Evolutionary conservation across 1,140 invertebrate genomes (phyloP).

Genomic region (Zaprionus inermis): DNA sequence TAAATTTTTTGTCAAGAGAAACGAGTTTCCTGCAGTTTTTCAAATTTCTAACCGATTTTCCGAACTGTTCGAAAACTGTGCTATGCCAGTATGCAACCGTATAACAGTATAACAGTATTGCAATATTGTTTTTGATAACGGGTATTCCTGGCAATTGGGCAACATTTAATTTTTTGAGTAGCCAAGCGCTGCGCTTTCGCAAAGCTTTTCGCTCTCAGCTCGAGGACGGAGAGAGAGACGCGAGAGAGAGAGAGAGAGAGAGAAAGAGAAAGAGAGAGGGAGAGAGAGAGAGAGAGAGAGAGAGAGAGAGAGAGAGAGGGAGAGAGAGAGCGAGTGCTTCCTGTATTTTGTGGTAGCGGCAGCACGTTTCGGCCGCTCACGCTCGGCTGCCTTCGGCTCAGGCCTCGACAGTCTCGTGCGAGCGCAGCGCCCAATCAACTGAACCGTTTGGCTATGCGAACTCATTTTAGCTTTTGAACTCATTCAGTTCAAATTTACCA

Average conservation of each 20-base stretch:
- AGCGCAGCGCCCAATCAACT: constrained; percentile 43
- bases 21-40: neutral
- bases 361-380: constrained; percentile 40
- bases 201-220: constrained; percentile 9
- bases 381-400: constrained; percentile 26
- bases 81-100: constrained; percentile 30
- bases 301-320: no score
- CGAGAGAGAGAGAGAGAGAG: no score
- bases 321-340: no score
- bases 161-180: constrained; percentile 8
- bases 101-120: constrained; percentile 24
- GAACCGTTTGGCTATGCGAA: constrained; percentile 71
- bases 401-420: constrained; percentile 23
- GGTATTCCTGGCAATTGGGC: constrained; percentile 37
- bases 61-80: constrained; percentile 38
- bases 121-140: constrained; percentile 34
- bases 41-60: constrained; percentile 15
- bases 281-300: no score
- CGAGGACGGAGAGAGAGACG: no score
- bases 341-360: constrained; percentile 24
- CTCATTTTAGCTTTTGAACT: constrained; percentile 81
- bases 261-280: no score
- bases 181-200: constrained; percentile 10
- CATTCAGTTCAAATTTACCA: constrained; percentile 82
- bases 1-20: neutral